phyloP scores from a whole-genome alignment of 2,888 invertebrate genomes.

The Entomobrya proxima region DNA sequence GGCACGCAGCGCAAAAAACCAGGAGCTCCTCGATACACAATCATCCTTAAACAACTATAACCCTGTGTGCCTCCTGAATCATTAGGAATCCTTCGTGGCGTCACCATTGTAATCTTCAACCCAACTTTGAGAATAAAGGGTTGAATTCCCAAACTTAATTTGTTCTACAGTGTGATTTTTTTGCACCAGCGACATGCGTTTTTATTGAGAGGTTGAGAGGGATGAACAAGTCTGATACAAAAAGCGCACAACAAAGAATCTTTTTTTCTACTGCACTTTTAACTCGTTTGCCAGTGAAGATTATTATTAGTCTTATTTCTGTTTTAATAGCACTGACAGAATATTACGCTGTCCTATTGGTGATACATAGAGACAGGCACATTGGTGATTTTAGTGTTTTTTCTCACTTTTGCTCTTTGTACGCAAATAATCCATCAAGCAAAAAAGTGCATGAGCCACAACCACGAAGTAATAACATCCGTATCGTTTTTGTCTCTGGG shows the following conservation, averaged over 20 bases:
- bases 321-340: neutral
- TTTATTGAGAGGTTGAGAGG: slow-evolving; percentile 14
- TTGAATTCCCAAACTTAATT: slow-evolving; percentile 27
- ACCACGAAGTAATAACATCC: slow-evolving; percentile 54
- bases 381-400: no score
- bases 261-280: slow-evolving; percentile 18
- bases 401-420: slow-evolving; percentile 42
- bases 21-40: neutral
- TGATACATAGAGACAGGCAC: neutral
- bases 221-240: slow-evolving; percentile 14
- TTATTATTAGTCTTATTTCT: neutral
- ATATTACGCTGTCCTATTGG: slow-evolving; percentile 9
- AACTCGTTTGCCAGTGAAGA: neutral
- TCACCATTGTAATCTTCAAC: slow-evolving; percentile 35
- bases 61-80: no score
- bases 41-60: neutral
- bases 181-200: neutral
- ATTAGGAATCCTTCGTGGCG: neutral
- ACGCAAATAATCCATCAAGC: slow-evolving; percentile 39
- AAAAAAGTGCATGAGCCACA: slow-evolving; percentile 54
- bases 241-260: slow-evolving; percentile 42
- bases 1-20: neutral
- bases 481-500: slow-evolving; percentile 50
- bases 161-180: neutral
- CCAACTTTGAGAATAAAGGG: neutral